Evolutionary conservation across 2,113 vertebrate genomes (phyloP).

Genomic region (Platysteira castanea): DNA sequence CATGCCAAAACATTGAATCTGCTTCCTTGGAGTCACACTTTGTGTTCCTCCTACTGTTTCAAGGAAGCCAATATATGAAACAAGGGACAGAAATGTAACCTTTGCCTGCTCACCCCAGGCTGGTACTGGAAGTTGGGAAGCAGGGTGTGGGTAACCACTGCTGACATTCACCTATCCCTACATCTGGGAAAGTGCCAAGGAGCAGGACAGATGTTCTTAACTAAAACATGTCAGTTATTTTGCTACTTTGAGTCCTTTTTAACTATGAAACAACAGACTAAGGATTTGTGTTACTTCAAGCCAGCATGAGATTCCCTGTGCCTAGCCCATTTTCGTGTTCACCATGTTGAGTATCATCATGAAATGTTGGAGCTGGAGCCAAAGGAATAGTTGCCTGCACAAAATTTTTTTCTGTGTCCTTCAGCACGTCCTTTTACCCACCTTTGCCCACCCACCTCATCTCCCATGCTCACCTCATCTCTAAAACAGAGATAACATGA

Average conservation of each 20-base stretch:
- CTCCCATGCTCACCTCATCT: neutral
- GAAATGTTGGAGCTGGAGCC: neutral
- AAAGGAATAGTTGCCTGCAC: neutral
- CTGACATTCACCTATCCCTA: neutral
- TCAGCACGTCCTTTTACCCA: neutral
- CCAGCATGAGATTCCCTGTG: neutral
- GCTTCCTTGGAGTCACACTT: neutral
- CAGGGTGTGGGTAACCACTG: neutral
- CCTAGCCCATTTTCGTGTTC: neutral
- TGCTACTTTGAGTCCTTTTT: neutral
- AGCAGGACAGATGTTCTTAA: neutral
- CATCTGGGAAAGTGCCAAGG: neutral
- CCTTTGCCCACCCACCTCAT: neutral
- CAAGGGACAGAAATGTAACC: neutral
- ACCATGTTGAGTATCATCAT: fast-evolving
- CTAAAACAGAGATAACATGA: neutral
- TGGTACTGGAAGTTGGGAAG: neutral
- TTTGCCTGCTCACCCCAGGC: neutral
- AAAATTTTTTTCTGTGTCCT: neutral
- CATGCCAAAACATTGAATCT: neutral
- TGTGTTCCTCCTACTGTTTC: neutral
- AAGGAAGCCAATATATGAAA: neutral
- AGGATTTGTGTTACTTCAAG: neutral
- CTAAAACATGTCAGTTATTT: neutral
- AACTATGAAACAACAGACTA: neutral